phyloP scores from a whole-genome alignment of 1,140 invertebrate genomes.

The Aleiodes sp. region DNA sequence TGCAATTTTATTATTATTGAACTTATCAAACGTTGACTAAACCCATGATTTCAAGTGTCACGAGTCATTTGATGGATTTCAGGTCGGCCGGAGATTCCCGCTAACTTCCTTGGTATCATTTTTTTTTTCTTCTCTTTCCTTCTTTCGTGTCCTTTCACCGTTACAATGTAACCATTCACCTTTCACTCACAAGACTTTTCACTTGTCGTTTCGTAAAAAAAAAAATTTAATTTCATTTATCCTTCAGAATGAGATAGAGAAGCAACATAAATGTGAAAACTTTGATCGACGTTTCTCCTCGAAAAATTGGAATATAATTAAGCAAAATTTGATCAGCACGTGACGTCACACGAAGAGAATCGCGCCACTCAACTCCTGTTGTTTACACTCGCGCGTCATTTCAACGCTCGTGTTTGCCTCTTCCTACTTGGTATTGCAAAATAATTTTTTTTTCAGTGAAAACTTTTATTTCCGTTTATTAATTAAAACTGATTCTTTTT shows the following conservation, averaged over 20 bases:
- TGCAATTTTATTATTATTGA: no score
- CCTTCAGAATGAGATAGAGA: background rate
- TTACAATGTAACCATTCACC: conserved; percentile 6
- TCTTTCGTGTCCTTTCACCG: conserved; percentile 10
- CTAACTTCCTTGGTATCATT: conserved; percentile 13
- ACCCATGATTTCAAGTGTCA: background rate
- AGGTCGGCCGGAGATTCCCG: background rate
- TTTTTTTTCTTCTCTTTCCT: background rate
- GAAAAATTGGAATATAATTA: background rate
- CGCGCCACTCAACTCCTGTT: conserved; percentile 25
- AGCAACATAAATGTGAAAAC: background rate
- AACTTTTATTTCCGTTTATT: no score
- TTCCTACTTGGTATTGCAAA: no score
- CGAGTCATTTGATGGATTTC: conserved; percentile 15
- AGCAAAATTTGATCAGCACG: conserved; percentile 10
- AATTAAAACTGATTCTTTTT: no score
- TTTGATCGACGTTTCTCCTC: no score
- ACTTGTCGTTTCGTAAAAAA: background rate
- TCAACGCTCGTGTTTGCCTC: no score
- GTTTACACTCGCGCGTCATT: conserved; percentile 34
- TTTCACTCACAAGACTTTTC: background rate
- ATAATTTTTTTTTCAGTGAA: no score
- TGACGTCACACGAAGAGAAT: conserved; percentile 28
- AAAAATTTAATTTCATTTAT: background rate
- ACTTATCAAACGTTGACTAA: background rate